Evolutionary conservation across 1,140 invertebrate genomes (phyloP), one percentile per base, ranked within the genome.

Genomic region (Caenorhabditis tropicalis): DNA sequence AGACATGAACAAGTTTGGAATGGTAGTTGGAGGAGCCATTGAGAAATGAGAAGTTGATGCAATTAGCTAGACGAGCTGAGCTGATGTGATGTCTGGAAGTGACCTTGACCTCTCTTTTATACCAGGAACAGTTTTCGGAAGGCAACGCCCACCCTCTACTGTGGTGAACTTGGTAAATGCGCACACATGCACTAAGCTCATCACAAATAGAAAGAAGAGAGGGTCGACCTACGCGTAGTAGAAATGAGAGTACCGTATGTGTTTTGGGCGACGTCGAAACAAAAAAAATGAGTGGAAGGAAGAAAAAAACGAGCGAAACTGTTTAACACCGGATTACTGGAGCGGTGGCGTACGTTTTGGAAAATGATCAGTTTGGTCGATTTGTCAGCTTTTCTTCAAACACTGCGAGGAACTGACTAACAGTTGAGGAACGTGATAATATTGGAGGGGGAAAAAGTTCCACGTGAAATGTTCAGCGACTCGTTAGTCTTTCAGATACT

Each of bases 1-100:
- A 70, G 86, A 53, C 58, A 87, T 81, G 33, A 79, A 49, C 36
- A 87, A 48, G 33, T 65, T 79, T 65, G 56, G 29, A 29, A 70
- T 83, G 27, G 79, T 82, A 12, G 79, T 85, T 29, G 81, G 53
- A 49, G 79, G 79, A 56, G 84, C 79, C 84, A 85, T 85, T 51
- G 51, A 31, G 51, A 85, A 65, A 51, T 27, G 53, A 56, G 31
- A 33, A 65, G 65, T 81, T n/a, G 33, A 19, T 39, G n/a, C 43
- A 43, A 43, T 74, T 33, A 74, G 65, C 65, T 74, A 74, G 65
- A 43, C 65, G 65, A 74, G 65, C 65, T 74, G 65, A 74, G 65
- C 65, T 74, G 65, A 74, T 74, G 65, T 74, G 36, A 74, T 74
- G 65, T 31, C 65, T 74, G 65, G 36, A 74, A 74, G 65, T 74